These are phyloP conservation scores for Drosophila littoralis DNA, from an alignment of 1,140 invertebrate species.

Conservation along the genomic window DNA sequence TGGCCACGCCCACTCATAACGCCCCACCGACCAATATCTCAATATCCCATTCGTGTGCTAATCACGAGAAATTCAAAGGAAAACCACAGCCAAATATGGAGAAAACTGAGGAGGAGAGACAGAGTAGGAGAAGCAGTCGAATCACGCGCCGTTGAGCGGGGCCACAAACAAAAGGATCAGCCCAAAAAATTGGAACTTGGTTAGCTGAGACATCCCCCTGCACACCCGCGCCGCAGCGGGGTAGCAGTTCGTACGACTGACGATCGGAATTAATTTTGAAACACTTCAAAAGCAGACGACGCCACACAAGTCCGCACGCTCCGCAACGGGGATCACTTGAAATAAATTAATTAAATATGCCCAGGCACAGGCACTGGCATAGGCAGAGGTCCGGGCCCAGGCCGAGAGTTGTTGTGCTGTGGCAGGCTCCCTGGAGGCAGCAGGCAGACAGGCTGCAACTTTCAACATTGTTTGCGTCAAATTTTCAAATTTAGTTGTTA, in stretches of 20 bases:
- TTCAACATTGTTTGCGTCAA: conserved; percentile 77
- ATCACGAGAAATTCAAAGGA: conserved; percentile 77
- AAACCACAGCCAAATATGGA: conserved; percentile 30
- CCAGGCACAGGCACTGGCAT: conserved; percentile 7
- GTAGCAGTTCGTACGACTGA: conserved; percentile 27
- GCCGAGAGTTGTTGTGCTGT: neutral
- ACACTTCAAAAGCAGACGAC: conserved; percentile 74
- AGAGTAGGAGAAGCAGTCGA: conserved; percentile 20
- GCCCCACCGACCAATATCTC: conserved; percentile 41
- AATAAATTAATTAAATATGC: conserved; percentile 83
- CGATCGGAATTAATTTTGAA: conserved; percentile 81
- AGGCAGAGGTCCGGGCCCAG: neutral
- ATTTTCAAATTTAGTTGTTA: conserved; percentile 83
- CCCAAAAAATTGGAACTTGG: conserved; percentile 54
- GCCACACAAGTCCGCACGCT: conserved; percentile 49
- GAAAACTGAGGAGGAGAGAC: neutral
- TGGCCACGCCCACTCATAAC: conserved; percentile 54
- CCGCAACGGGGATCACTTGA: conserved; percentile 47
- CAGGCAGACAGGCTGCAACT: conserved; percentile 25
- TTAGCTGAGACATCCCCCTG: conserved; percentile 56
- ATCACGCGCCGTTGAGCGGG: conserved; percentile 66
- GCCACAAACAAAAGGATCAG: conserved; percentile 52
- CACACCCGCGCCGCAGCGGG: conserved; percentile 46
- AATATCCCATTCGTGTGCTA: conserved; percentile 70
- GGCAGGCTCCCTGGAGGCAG: conserved; percentile 55